Evolutionary conservation across 2,888 invertebrate species (phyloP), one percentile per base, ranked within the genome.

Genomic region (Harpalus rubripes): DNA sequence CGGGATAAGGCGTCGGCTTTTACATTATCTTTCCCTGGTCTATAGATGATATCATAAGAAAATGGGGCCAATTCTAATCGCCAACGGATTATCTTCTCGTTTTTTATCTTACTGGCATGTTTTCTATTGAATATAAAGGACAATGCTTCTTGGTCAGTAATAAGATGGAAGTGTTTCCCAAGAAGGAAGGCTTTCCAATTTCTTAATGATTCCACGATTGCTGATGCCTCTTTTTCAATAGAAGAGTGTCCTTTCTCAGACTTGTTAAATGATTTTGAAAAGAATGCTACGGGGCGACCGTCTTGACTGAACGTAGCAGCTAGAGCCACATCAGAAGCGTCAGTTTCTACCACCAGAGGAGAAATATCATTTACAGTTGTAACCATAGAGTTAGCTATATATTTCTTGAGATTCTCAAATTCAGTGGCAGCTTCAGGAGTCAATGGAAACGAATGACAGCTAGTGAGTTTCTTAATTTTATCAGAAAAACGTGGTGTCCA

Each of bases 181-280:
- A 87, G 61, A 10, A 87, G 74, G 79, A 81, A 86, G n/a, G 86
- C 85, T 22, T 83, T 32, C 87, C 85, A 87, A 81, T 87, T 87
- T 10, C 81, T 78, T 8, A 87, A 44, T 15, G 86, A 26, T 82
- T 87, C 86, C 16, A 86, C 86, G 39, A 86, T 87, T 18, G 86
- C 87, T 18, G 58, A 41, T 7, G 87, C 87, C 81, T 87, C 86
- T 52, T 87, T 87, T 78, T 87, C 86, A 22, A 32, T 32, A 5
- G 32, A 32, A 32, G 32, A 32, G 6, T 32, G 32, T 6, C 32
- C 32, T 6, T 32, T 32, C 32, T 32, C 32, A 32, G 32, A 32
- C 32, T 32, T 32, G 4, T 32, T 32, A 32, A 32, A 32, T 4
- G 32, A 32, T 32, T 32, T 32, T 5, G 32, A 32, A 32, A 32